Conservation (phyloP, 2,797 vertebrate species). For the Poecilia wingei region DNA sequence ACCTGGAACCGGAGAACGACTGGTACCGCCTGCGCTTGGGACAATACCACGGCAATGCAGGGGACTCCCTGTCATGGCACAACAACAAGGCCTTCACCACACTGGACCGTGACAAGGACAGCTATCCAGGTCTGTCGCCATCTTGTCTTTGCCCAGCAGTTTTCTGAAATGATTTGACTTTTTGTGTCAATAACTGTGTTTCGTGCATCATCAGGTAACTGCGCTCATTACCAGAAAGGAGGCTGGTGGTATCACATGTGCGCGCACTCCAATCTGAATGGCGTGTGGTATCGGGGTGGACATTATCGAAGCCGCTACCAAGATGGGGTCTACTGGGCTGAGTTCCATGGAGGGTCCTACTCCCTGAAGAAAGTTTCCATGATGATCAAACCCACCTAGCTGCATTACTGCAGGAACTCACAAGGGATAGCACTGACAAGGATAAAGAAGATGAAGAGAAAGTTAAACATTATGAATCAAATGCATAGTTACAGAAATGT, state of each 20-base stretch:
- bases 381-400: slow-evolving; percentile 83
- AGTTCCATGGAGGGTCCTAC: slow-evolving; percentile 91
- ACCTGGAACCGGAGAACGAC: slow-evolving; percentile 87
- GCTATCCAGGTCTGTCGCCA: slow-evolving; percentile 82
- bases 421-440: not conserved
- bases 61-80: slow-evolving; percentile 94
- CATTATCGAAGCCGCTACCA: slow-evolving; percentile 92
- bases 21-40: slow-evolving; percentile 89
- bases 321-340: slow-evolving; percentile 92
- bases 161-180: not conserved
- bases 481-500: not conserved
- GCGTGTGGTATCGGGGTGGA: slow-evolving; percentile 91
- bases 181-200: not conserved
- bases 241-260: slow-evolving; percentile 97
- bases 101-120: slow-evolving; percentile 88
- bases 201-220: slow-evolving; percentile 83
- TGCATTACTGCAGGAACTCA: not conserved
- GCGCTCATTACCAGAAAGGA: slow-evolving; percentile 91
- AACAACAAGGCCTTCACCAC: slow-evolving; percentile 93
- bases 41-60: slow-evolving; percentile 86
- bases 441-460: not conserved
- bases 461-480: not conserved
- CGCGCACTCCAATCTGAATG: slow-evolving; percentile 92
- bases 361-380: slow-evolving; percentile 88
- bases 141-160: not conserved